phyloP scores from a whole-genome alignment of 2,113 vertebrate genomes.

The Notothenia coriiceps region DNA sequence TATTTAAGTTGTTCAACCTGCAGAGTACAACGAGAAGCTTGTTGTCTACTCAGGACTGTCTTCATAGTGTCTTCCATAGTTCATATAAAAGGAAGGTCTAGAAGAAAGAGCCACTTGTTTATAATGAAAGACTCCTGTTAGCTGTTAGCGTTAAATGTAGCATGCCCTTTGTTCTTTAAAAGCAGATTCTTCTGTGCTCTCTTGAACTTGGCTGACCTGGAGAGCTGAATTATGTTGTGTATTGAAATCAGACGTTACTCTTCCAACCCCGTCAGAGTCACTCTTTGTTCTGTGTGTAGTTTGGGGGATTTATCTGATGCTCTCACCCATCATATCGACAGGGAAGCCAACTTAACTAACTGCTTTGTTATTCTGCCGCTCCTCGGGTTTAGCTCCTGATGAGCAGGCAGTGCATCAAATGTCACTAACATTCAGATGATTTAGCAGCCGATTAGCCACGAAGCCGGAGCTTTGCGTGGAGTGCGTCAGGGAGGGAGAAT shows the following conservation, averaged over 20 bases:
- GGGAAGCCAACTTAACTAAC: constrained; percentile 40
- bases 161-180: constrained; percentile 50
- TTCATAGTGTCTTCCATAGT: too few species aligned
- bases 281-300: constrained; percentile 31
- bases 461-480: constrained; percentile 44
- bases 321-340: constrained; percentile 30
- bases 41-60: too few species aligned
- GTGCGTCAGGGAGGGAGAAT: constrained; percentile 49
- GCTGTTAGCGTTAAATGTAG: constrained; percentile 36
- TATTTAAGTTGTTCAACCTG: too few species aligned
- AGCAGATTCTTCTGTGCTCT: constrained; percentile 53
- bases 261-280: constrained; percentile 3
- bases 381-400: constrained; percentile 55
- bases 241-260: constrained; percentile 57
- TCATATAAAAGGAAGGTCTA: neutral
- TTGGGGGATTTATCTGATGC: constrained; percentile 62
- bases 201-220: constrained; percentile 52
- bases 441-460: constrained; percentile 64
- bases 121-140: constrained; percentile 24
- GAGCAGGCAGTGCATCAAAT: constrained; percentile 55
- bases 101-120: neutral
- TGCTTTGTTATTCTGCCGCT: constrained; percentile 55
- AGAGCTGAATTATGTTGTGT: constrained; percentile 36
- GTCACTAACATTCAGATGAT: constrained; percentile 58
- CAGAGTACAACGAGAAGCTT: too few species aligned